Base-by-base conservation (phyloP, 2,797 vertebrate species). In the Macrochelys suwanniensis region DNA sequence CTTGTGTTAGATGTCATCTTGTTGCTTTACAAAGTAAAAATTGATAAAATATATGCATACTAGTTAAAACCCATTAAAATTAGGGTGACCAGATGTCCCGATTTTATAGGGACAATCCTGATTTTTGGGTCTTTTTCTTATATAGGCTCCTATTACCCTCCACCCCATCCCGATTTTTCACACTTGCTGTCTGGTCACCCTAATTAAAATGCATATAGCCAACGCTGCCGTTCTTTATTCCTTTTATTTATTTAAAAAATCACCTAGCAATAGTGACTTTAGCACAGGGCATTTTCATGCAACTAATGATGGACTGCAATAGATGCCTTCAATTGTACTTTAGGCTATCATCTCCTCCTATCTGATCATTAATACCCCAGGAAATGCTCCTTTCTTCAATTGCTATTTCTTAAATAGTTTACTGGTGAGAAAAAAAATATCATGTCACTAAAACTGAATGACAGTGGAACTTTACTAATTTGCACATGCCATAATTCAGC, bases 301-400 rank as follows among this genome's bases (percentile, higher is more conserved):
- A 95, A 92, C 94, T 96, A 97, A 97, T 80, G 91, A 96, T 86
- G 90, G 93, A 94, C 91, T 95, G 91, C 82, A 86, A 93, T 95
- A 97, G 95, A 97, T 57, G 89, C 45, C 91, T 95, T 96, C 86
- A 83, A 89, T 97, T 97, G 86, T 88, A 61, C 90, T 95, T 94
- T 77, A 92, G 85, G 84, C 97, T 97, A 97, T 97, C 97, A 95
- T 2, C 84, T 97, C 95, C 94, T 97, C 91, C 94, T 96, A 96
- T 91, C 80, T n/a, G 7, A 93, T 97, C 97, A 98, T 97, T 97
- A 98, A 96, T 97, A 85, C 93, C 93, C 87, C 51, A 93, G 74
- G 90, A 97, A 97, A 96, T 76, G 80, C 84, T 90, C 94, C 94
- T 92, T 92, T 80, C 90, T 96, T 92, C 96, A 96, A 80, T 74